Evolutionary conservation across 2,113 vertebrate species (phyloP).

Genomic region (Pluvialis apricaria): DNA sequence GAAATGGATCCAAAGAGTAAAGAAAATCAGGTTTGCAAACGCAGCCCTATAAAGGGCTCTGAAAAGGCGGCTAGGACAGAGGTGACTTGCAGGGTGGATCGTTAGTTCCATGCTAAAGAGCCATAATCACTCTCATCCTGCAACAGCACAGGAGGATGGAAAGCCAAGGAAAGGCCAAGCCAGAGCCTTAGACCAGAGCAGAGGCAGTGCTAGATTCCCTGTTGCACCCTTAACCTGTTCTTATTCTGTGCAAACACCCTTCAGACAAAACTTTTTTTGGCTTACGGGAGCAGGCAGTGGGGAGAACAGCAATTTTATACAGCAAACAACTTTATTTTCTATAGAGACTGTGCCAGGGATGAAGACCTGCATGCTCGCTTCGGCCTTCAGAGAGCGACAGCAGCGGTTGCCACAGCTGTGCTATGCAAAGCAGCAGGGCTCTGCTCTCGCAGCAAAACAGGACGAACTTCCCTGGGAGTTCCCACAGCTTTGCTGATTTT

Average conservation of each 20-base stretch:
- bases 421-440: background rate
- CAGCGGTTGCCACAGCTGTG: background rate
- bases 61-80: background rate
- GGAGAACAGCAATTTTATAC: background rate
- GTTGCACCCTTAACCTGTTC: background rate
- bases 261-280: background rate
- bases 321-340: background rate
- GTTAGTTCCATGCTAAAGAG: background rate
- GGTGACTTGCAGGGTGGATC: background rate
- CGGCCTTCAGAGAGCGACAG: background rate
- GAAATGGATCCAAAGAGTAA: background rate
- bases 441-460: background rate
- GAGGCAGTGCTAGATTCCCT: background rate
- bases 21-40: slow-evolving; percentile 7
- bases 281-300: background rate
- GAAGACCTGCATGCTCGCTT: background rate
- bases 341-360: rapidly evolving
- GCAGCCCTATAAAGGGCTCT: background rate
- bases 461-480: background rate
- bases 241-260: background rate
- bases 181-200: background rate
- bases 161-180: background rate
- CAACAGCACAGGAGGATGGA: rapidly evolving
- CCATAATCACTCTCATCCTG: background rate
- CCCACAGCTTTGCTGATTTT: background rate